Evolutionary conservation across 64 coral and sea anemone genomes (phyloP), one percentile per base, ranked within the genome.

Genomic region (Trachythela sp.): DNA sequence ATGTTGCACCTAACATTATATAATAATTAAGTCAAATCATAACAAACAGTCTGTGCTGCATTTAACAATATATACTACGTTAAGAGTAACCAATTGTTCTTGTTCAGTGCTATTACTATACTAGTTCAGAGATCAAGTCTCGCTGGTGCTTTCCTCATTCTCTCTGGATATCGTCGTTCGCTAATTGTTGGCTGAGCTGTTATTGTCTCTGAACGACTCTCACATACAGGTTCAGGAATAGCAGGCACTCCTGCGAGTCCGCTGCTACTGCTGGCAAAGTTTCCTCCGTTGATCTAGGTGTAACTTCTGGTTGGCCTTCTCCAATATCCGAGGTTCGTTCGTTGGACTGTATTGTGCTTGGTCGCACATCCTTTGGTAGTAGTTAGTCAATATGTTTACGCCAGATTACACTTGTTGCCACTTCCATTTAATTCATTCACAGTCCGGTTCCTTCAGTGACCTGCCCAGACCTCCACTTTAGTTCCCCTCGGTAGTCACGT

Each of bases 361-460:
- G 72, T 37, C 39, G 48, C 52, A 77, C 84, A 13, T 36, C 32
- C 30, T 88, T 89, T 54, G 92, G 88, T 37, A 60, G 68, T n/a
- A 93, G 41, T 38, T 93, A 88, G 58, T 93, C 92, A n/a, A 89
- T 93, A 58, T 89, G 84, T 85, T 88, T 38, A 36, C 87, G 42
- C 92, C 84, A 93, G 22, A 86, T 42, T 3, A 77, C 54, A 34
- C 83, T 43, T 59, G 92, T 87, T 83, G 67, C 36, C 64, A 93
- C 88, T 64, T 86, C 40, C 22, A 77, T 60, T 35, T 84, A 30
- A 29, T 88, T 89, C 92, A 89, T 89, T 14, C 89, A 83, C 51
- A 87, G 92, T 52, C 92, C 87, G 72, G 92, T 89, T 39, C 56
- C 85, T 27, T 85, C 67, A 11, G 87, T 43, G 72, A 89, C 88